Percentiles rank a stretch among this genome's conserved stretches.
These are phyloP conservation scores for Luehdorfia chinensis DNA, from an alignment of 1,140 invertebrate species.

Conservation along the genomic window DNA sequence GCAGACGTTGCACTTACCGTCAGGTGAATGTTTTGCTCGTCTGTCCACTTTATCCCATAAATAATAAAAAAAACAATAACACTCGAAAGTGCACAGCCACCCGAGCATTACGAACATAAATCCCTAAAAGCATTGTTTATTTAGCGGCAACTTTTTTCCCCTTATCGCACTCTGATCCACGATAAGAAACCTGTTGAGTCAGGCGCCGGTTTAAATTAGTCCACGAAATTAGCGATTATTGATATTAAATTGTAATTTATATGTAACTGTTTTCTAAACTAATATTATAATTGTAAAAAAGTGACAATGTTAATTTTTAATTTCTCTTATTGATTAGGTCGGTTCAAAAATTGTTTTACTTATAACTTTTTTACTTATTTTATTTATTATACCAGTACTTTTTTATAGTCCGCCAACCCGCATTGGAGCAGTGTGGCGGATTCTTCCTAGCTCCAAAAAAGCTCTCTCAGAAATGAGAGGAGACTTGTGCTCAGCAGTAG, in stretches of 20 bases:
- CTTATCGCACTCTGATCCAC: slow-evolving; percentile 20
- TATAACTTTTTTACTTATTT: too few relatives aligned
- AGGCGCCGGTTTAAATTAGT: slow-evolving; percentile 25
- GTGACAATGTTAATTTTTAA: background rate
- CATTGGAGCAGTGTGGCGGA: too few relatives aligned
- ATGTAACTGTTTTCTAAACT: background rate
- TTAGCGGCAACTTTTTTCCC: slow-evolving; percentile 29
- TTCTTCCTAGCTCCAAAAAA: too few relatives aligned
- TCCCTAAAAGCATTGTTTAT: slow-evolving; percentile 30
- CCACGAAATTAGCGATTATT: slow-evolving; percentile 14
- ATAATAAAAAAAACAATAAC: slow-evolving; percentile 10
- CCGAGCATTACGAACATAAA: slow-evolving; percentile 15
- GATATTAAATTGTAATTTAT: too few relatives aligned
- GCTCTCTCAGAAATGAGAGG: too few relatives aligned
- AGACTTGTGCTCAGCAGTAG: too few relatives aligned
- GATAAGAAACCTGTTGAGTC: slow-evolving; percentile 23
- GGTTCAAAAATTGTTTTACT: too few relatives aligned
- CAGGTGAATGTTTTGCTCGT: too few relatives aligned
- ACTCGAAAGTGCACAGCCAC: background rate
- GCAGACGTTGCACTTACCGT: too few relatives aligned
- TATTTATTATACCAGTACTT: too few relatives aligned
- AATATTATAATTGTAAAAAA: background rate
- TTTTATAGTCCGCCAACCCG: too few relatives aligned
- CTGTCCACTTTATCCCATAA: too few relatives aligned
- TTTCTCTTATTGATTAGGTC: background rate